Base-by-base conservation (phyloP, 2,888 invertebrate species). In the Fissipunctia ypsillon region DNA sequence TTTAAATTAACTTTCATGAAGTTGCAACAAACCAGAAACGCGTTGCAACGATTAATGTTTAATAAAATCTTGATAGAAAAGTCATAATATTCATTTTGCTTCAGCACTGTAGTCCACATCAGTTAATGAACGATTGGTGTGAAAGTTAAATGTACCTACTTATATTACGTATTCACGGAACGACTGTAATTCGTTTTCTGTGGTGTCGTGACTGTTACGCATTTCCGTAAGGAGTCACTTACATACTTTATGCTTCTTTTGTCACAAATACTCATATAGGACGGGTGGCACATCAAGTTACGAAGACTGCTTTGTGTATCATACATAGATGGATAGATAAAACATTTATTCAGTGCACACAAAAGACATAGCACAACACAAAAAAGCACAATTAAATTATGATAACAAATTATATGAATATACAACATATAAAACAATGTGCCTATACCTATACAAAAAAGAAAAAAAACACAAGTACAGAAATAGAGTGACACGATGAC, bases 71-170 rank as follows among this genome's bases (percentile, higher is more conserved):
- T 78, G 43, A 59, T 52, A 22, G 69, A 38, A 67, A 67, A 74
- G 35, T 45, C 16, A 59, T 67, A 57, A 41, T 25, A 35, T n/a
- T 57, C 9, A 63, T 54, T 70, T 70, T 59, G 31, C 28, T 56
- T 16, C 16, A 22, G 48, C 56, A 48, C 3, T 67, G 22, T 50
- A 19, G 59, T 69, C 31, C 41, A 60, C 31, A 38, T 65, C 2
- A 63, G 61, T 64, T 75, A 80, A 80, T 85, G 80, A 85, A 66
- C 60, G 66, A 70, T 77, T 56, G 59, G 61, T 81, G 63, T 65
- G 76, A 81, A 70, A 84, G 84, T 86, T 59, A 56, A 70, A 64
- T 57, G 76, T 31, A 48, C 38, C 9, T 38, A 38, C 3, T 48
- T 43, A 57, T 71, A 66, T 81, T 78, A 79, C 69, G 63, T 63